These are phyloP conservation scores for Oncorhynchus tshawytscha DNA, from an alignment of 2,113 vertebrate species.

Conservation along the genomic window DNA sequence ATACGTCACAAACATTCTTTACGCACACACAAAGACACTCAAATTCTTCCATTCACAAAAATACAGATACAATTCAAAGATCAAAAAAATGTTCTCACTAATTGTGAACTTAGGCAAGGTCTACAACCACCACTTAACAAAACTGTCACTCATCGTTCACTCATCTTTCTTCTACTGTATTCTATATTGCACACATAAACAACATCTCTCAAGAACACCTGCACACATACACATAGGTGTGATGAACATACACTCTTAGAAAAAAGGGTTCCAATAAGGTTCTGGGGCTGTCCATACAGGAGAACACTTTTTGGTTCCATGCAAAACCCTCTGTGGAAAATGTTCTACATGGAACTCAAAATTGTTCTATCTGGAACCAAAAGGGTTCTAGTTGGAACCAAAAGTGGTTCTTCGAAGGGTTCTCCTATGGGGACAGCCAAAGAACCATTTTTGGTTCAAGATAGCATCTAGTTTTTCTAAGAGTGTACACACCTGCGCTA, in stretches of 20 bases:
- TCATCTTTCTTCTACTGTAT: neutral
- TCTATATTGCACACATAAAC: neutral
- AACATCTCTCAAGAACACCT: neutral
- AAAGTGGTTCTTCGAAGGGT: too few relatives aligned
- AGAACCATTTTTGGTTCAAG: too few relatives aligned
- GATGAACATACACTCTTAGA: neutral
- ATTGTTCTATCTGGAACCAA: too few relatives aligned
- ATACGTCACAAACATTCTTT: constrained; percentile 1
- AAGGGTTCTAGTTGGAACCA: too few relatives aligned
- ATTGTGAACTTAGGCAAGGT: neutral
- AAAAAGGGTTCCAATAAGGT: too few relatives aligned
- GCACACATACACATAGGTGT: neutral
- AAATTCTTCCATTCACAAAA: neutral
- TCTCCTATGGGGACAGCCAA: too few relatives aligned
- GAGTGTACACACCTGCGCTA: neutral
- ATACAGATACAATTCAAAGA: neutral
- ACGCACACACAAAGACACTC: neutral
- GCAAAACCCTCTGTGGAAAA: too few relatives aligned
- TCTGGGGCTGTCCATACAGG: too few relatives aligned
- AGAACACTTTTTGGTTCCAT: too few relatives aligned
- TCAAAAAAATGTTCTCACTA: too few relatives aligned
- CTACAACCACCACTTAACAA: neutral
- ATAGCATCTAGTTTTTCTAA: too few relatives aligned
- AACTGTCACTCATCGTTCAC: neutral
- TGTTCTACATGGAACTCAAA: too few relatives aligned